phyloP scores from a whole-genome alignment of 1,140 invertebrate genomes.

The Drosophila nannoptera region DNA sequence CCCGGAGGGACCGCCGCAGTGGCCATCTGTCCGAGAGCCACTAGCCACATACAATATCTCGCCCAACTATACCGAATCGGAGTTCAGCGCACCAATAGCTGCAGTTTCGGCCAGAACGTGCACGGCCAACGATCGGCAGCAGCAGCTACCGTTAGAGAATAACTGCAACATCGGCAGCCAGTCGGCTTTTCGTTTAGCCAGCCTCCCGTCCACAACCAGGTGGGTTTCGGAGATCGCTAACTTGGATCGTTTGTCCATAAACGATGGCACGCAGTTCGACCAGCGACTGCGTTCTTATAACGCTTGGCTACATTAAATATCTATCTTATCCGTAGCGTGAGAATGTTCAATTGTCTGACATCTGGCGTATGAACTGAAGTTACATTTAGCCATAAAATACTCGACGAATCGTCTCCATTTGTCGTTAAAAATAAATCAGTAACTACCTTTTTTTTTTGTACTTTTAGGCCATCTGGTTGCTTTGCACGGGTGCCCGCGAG shows the following conservation, averaged over 20 bases:
- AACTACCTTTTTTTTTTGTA: not conserved
- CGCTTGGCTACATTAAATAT: slow-evolving; percentile 54
- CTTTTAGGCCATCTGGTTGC: slow-evolving; percentile 93
- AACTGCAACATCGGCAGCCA: slow-evolving; percentile 8
- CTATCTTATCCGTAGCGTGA: slow-evolving; percentile 74
- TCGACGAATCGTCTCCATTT: too few relatives aligned
- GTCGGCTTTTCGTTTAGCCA: slow-evolving; percentile 53
- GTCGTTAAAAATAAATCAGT: not conserved
- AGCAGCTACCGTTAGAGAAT: not conserved
- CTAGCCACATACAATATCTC: not conserved
- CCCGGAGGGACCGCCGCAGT: not conserved
- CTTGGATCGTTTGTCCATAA: slow-evolving; percentile 29
- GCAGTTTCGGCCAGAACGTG: not conserved
- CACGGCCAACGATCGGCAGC: too few relatives aligned
- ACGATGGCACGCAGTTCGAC: slow-evolving; percentile 57
- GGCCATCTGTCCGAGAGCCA: too few relatives aligned
- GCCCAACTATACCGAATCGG: not conserved
- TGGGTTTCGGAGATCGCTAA: slow-evolving; percentile 10
- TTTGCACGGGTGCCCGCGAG: slow-evolving; percentile 99
- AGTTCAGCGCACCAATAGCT: not conserved
- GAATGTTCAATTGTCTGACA: slow-evolving; percentile 62
- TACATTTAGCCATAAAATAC: slow-evolving; percentile 32
- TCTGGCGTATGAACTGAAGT: slow-evolving; percentile 73
- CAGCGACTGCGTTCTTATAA: slow-evolving; percentile 62
- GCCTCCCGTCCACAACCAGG: slow-evolving; percentile 85